Percentiles rank a stretch among this genome's conserved stretches.
Evolutionary conservation across 2,797 vertebrate species (phyloP).

Genomic region (Ctenochaetus hawaiiensis): DNA sequence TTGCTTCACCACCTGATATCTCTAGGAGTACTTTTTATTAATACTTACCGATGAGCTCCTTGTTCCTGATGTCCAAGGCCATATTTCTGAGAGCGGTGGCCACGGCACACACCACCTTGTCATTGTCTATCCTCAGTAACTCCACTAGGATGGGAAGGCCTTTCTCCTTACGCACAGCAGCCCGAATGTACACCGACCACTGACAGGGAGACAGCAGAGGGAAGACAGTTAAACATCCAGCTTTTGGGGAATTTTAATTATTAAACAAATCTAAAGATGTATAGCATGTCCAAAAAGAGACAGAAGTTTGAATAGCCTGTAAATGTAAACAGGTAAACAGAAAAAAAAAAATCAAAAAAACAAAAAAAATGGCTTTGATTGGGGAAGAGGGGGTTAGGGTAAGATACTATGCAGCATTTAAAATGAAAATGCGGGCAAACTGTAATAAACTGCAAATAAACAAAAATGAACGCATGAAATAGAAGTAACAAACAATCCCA

Average conservation of each 20-base stretch:
- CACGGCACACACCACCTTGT: conserved; percentile 97
- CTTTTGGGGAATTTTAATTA: no score
- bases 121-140: conserved; percentile 97
- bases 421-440: background rate
- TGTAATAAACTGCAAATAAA: background rate
- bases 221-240: background rate
- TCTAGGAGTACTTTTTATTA: background rate
- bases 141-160: conserved; percentile 96
- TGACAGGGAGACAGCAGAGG: conserved; percentile 40
- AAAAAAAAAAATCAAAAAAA: no score
- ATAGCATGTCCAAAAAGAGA: no score
- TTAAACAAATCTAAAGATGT: no score
- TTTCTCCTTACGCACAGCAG: conserved; percentile 90
- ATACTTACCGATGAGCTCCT: conserved; percentile 95
- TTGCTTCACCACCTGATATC: background rate
- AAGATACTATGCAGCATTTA: background rate
- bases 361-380: no score
- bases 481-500: background rate
- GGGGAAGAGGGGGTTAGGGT: no score
- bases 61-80: conserved; percentile 99
- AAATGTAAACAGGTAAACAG: no score
- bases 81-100: conserved; percentile 98
- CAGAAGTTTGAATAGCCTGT: no score
- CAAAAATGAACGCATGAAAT: background rate
- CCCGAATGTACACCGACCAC: conserved; percentile 98